These are phyloP conservation scores for Montipora capitata DNA, from an alignment of 92 coral and sea anemone genomes.

Conservation along the genomic window DNA sequence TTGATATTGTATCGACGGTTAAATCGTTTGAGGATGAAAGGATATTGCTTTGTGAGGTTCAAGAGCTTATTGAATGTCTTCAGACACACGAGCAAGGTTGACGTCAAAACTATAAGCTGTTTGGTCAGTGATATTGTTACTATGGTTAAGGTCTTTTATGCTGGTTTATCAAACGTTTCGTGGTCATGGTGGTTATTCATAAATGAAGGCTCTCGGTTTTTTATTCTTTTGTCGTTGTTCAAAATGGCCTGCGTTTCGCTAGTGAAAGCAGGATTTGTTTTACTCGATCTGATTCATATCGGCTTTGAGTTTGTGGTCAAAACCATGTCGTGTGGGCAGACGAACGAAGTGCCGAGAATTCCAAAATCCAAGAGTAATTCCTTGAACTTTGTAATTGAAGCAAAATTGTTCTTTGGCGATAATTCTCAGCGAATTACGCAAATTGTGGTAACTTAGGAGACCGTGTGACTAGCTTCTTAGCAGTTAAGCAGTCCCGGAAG, in stretches of 20 bases:
- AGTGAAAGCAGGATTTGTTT: no score
- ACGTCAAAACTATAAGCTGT: slow-evolving; percentile 1
- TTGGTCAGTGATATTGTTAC: background rate
- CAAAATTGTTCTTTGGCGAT: no score
- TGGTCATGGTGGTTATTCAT: background rate
- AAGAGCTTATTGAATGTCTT: background rate
- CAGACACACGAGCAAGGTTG: background rate
- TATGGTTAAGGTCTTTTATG: background rate
- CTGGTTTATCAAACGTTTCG: background rate
- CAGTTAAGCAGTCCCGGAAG: background rate
- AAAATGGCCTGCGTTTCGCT: no score
- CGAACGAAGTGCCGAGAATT: background rate
- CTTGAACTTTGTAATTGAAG: no score
- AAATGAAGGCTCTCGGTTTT: no score
- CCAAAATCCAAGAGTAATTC: no score
- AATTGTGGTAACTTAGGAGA: no score
- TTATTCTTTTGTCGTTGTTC: no score
- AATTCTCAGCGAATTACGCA: no score
- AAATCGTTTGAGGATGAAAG: background rate
- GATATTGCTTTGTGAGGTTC: background rate
- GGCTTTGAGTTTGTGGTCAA: background rate
- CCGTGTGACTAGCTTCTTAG: no score
- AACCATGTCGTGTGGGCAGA: background rate
- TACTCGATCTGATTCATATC: background rate
- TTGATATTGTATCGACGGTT: background rate